Conservation (phyloP, 2,797 vertebrate species). For the Lagocephalus sceleratus region DNA sequence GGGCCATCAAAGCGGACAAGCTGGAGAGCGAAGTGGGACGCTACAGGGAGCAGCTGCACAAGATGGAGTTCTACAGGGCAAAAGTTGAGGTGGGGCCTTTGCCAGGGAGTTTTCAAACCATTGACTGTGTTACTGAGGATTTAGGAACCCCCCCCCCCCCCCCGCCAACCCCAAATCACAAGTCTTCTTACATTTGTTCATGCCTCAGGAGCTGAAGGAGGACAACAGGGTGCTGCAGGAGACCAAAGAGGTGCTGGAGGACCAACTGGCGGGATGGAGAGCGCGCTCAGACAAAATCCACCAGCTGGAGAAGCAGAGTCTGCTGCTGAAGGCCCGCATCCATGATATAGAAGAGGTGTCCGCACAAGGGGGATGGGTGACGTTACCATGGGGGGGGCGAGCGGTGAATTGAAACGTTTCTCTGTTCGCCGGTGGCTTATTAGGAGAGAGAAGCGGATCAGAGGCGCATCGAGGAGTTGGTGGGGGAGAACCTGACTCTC, state of each 20-base stretch:
- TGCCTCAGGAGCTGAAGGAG: slow-evolving; percentile 86
- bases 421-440: not conserved
- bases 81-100: slow-evolving; percentile 83
- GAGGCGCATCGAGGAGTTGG: slow-evolving; percentile 88
- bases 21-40: slow-evolving; percentile 90
- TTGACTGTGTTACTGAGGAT: not conserved
- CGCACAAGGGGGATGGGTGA: slow-evolving; percentile 4
- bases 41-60: slow-evolving; percentile 88
- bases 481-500: slow-evolving; percentile 91
- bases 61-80: slow-evolving; percentile 92
- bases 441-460: slow-evolving; percentile 86
- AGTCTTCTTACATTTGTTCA: slow-evolving; percentile 1
- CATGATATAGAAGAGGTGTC: slow-evolving; percentile 91
- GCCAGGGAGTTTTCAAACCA: too few relatives aligned
- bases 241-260: slow-evolving; percentile 92
- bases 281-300: slow-evolving; percentile 90
- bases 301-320: slow-evolving; percentile 89
- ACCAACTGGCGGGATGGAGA: slow-evolving; percentile 86
- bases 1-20: slow-evolving; percentile 89
- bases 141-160: not conserved
- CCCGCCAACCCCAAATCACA: too few relatives aligned
- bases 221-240: slow-evolving; percentile 92
- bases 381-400: too few relatives aligned
- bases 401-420: not conserved
- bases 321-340: slow-evolving; percentile 84